Evolutionary conservation across 2,113 vertebrate species (phyloP).

Genomic region (Gallinago undulata): DNA sequence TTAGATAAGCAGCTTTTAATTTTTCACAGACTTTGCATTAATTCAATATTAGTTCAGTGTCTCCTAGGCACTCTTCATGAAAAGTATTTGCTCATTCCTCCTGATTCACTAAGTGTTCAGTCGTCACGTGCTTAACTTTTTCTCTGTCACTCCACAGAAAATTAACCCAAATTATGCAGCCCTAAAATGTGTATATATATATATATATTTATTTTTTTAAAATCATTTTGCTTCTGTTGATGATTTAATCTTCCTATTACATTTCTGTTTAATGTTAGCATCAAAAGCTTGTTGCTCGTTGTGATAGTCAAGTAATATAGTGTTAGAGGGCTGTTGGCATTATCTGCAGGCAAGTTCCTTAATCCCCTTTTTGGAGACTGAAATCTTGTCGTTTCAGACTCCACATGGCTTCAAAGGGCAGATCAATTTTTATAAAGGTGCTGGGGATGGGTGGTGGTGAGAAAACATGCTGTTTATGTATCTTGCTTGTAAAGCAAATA

Average conservation of each 20-base stretch:
- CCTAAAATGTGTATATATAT: background rate
- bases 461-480: background rate
- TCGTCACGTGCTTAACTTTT: background rate
- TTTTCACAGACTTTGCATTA: background rate
- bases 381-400: background rate
- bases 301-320: background rate
- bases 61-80: background rate
- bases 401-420: background rate
- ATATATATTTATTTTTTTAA: background rate
- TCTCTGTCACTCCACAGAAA: background rate
- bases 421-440: slow-evolving; percentile 20
- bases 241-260: background rate
- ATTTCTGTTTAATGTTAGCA: background rate
- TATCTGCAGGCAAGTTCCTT: background rate
- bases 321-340: background rate
- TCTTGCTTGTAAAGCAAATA: slow-evolving; percentile 13
- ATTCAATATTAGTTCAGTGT: background rate
- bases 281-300: background rate
- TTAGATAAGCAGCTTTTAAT: background rate
- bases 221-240: background rate
- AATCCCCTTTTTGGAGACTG: background rate
- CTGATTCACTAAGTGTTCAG: background rate
- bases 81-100: background rate
- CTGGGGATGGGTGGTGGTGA: background rate
- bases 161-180: background rate